phyloP scores from a whole-genome alignment of 2,888 invertebrate species.

The Rotaria magnacalcarata region DNA sequence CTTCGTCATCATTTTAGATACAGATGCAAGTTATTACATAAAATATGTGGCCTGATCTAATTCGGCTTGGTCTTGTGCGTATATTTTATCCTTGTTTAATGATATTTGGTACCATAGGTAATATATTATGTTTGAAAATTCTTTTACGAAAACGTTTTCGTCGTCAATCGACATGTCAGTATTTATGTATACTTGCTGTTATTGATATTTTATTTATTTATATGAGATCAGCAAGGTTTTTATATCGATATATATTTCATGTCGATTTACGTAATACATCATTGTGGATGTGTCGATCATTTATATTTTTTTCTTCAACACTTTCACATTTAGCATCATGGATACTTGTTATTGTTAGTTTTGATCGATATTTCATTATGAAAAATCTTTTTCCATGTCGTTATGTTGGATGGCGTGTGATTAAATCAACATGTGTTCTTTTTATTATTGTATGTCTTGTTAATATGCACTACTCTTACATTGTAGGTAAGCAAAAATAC shows the following conservation, averaged over 20 bases:
- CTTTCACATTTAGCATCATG: constrained; percentile 15
- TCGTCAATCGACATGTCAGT: constrained; percentile 18
- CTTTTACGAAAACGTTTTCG: constrained; percentile 24
- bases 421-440: background rate
- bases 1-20: no score
- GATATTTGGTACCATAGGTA: constrained; percentile 9
- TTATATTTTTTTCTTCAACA: background rate
- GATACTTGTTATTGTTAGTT: constrained; percentile 20
- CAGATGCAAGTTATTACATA: background rate
- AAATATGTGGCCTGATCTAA: background rate
- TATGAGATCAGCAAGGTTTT: background rate
- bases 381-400: background rate
- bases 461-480: background rate
- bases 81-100: constrained; percentile 10
- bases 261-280: constrained; percentile 3
- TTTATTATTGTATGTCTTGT: background rate
- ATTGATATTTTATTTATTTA: constrained; percentile 25
- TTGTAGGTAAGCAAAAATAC: background rate
- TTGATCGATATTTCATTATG: constrained; percentile 10
- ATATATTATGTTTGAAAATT: constrained; percentile 25
- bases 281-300: constrained; percentile 12
- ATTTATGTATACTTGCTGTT: constrained; percentile 15
- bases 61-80: background rate
- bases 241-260: constrained; percentile 1
- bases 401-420: background rate